Evolutionary conservation across 2,113 vertebrate genomes (phyloP), one percentile per base, ranked within the genome.

Genomic region (Hippocampus abdominalis): DNA sequence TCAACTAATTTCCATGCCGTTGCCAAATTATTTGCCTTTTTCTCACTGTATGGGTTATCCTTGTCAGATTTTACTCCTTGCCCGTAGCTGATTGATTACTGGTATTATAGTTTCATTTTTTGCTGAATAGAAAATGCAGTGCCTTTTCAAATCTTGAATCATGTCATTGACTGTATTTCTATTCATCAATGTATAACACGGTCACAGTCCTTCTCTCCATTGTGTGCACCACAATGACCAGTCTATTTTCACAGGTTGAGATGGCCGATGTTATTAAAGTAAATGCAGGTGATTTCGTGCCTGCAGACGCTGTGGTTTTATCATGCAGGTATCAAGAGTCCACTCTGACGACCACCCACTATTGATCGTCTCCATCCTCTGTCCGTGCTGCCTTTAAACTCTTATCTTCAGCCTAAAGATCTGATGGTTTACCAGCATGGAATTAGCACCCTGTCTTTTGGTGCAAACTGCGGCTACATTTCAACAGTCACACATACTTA

Each of bases 231-330:
- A 91, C 91, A 80, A 92, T 95, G 94, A 95, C 93, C 86, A 94
- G 92, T 96, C 93, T 96, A 69, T 93, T 84, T 93, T 94, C 95
- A 91, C 97, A 99, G 97, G 93, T 96, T 94, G 93, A 94, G 91
- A 94, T 95, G 94, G 96, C 96, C 92, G 95, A 99, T 94, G 92
- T 98, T 95, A 89, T 98, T 96, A 95, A 91, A 96, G 91, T 99
- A 94, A 97, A 95, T 94, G 94, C 92, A 93, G 94, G 92, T 93
- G 96, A 98, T 92, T 96, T 92, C 90, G 92, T 98, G 93, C 97
- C 96, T 90, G 96, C 95, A 92, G 96, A 98, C 92, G 92, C 92
- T 93, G 92, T 95, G 91, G 94, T 98, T 91, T 95, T 98, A 82
- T 96, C 95, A 80, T 96, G 96, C 95, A 98, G 97, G 97, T 98